Evolutionary conservation across 2,113 vertebrate genomes (phyloP).

Genomic region (Numida meleagris): DNA sequence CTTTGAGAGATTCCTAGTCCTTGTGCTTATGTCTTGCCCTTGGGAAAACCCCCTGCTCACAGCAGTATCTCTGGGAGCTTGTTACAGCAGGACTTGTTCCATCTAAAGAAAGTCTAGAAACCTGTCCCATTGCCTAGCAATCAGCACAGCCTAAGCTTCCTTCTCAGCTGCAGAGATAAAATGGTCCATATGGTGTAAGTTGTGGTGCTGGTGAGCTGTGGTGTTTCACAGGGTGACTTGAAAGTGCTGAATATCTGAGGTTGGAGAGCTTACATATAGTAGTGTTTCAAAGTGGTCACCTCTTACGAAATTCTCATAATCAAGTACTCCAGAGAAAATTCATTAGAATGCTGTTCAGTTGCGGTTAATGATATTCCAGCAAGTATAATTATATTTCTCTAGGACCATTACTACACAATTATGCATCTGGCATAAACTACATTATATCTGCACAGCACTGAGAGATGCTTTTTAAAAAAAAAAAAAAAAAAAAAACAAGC

Average conservation of each 20-base stretch:
- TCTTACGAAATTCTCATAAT: background rate
- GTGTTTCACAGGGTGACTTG: background rate
- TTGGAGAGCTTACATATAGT: background rate
- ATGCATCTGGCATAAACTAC: background rate
- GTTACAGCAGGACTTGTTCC: background rate
- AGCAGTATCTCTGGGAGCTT: background rate
- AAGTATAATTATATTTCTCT: background rate
- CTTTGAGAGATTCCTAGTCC: background rate
- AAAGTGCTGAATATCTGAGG: background rate
- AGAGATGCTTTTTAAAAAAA: background rate
- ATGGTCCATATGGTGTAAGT: background rate
- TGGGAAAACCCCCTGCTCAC: background rate
- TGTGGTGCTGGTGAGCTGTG: too few species aligned
- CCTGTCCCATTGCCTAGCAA: background rate
- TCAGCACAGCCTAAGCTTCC: background rate
- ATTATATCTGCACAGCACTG: background rate
- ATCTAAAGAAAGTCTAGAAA: background rate
- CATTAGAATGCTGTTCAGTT: background rate
- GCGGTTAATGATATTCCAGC: background rate
- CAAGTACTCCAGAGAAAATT: background rate
- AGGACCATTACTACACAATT: background rate
- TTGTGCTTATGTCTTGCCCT: background rate
- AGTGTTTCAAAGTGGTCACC: background rate
- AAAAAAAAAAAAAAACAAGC: background rate
- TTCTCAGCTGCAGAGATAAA: background rate